These are phyloP conservation scores for Limnephilus auricula DNA, from an alignment of 2,888 invertebrate species.

Conservation along the genomic window DNA sequence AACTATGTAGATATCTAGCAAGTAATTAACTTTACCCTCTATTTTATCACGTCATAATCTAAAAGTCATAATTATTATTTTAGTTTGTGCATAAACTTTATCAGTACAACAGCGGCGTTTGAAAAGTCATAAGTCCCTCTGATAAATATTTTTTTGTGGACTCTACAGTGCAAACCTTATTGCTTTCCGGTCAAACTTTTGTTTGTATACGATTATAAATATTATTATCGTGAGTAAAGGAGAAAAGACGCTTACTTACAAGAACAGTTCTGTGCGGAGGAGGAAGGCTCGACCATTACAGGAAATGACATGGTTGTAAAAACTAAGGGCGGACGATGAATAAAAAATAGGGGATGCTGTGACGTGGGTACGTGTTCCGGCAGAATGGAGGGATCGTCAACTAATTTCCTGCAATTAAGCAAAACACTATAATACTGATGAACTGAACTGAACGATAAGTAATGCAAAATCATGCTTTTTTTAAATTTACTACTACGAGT, in stretches of 20 bases:
- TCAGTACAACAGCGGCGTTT: not conserved
- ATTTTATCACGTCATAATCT: not conserved
- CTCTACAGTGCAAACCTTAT: not conserved
- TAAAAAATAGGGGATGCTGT: slow-evolving; percentile 50
- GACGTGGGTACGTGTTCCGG: slow-evolving; percentile 53
- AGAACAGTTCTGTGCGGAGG: slow-evolving; percentile 44
- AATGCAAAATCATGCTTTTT: too few species aligned
- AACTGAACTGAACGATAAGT: too few species aligned
- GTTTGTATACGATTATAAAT: slow-evolving; percentile 3
- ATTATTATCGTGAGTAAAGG: slow-evolving; percentile 18
- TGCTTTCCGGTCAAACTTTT: slow-evolving; percentile 5
- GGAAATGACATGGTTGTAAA: slow-evolving; percentile 65
- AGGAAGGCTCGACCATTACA: slow-evolving; percentile 57
- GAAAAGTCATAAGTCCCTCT: not conserved
- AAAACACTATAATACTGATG: not conserved
- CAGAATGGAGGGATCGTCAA: not conserved
- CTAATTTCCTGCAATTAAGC: not conserved
- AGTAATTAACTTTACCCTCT: too few species aligned
- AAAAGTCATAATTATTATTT: not conserved
- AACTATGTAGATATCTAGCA: too few species aligned
- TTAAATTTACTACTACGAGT: too few species aligned
- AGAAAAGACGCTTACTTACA: slow-evolving; percentile 18
- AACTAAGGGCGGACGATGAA: slow-evolving; percentile 64
- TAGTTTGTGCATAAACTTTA: not conserved
- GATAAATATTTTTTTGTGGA: not conserved